These are phyloP conservation scores for Gymnodraco acuticeps DNA, from an alignment of 2,797 vertebrate species.

Conservation along the genomic window DNA sequence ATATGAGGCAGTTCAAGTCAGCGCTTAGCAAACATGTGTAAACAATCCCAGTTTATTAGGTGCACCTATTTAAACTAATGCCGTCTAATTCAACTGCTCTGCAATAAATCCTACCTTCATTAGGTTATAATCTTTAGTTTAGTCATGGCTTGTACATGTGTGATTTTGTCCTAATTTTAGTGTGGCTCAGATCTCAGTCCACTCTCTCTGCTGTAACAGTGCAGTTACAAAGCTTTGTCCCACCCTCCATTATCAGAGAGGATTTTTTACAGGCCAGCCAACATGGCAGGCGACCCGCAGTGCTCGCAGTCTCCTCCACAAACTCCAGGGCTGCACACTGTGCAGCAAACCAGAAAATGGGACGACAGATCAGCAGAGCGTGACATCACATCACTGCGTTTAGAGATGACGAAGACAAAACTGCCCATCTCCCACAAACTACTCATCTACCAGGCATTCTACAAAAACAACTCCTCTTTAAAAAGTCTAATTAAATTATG, in stretches of 20 bases:
- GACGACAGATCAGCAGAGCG: conserved; percentile 62
- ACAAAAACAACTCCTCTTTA: conserved; percentile 27
- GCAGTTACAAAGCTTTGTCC: background rate
- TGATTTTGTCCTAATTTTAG: conserved; percentile 10
- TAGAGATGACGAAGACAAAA: conserved; percentile 60
- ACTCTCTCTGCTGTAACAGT: background rate
- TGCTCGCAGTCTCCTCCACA: conserved; percentile 41
- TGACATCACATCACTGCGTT: conserved; percentile 63
- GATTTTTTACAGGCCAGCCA: conserved; percentile 31
- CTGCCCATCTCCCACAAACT: conserved; percentile 43
- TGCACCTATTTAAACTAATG: background rate
- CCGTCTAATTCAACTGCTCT: background rate
- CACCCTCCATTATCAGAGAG: conserved; percentile 9
- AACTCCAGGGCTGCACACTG: conserved; percentile 49
- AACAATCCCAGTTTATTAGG: background rate
- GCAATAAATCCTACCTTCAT: background rate
- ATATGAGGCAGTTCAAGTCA: conserved; percentile 10
- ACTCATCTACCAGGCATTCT: conserved; percentile 39
- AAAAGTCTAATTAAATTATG: conserved; percentile 35
- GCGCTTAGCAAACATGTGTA: background rate
- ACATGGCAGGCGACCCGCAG: conserved; percentile 13
- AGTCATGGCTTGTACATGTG: conserved; percentile 4
- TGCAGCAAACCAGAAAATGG: conserved; percentile 69
- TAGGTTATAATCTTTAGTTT: background rate
- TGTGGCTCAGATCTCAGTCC: background rate